Percentiles rank a stretch among this genome's conserved stretches.
Evolutionary conservation across 2,797 vertebrate genomes (phyloP).

Genomic region (Gymnothorax javanicus): DNA sequence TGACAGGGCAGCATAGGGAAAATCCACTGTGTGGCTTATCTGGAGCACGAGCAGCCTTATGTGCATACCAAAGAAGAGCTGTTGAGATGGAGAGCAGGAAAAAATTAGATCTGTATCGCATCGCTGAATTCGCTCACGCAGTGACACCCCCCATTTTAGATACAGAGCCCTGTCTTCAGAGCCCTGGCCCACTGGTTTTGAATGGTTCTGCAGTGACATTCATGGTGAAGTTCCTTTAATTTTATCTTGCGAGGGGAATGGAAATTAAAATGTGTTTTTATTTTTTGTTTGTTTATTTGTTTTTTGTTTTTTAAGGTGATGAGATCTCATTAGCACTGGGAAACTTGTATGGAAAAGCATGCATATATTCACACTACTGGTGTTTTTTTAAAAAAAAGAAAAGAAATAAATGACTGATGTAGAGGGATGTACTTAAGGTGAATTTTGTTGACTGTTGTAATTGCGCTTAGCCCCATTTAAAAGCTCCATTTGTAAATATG

Average conservation of each 20-base stretch:
- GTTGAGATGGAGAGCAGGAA: constrained; percentile 58
- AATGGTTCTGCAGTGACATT: not conserved
- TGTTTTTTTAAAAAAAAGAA: constrained; percentile 43
- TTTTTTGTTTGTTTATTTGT: not conserved
- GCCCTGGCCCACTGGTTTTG: not conserved
- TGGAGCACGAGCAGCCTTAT: constrained; percentile 66
- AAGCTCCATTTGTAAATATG: constrained; percentile 78
- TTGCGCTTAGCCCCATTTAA: constrained; percentile 72
- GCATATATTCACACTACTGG: constrained; percentile 75
- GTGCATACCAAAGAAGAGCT: constrained; percentile 78
- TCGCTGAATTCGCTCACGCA: constrained; percentile 53
- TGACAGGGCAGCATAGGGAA: not conserved
- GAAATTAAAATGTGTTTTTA: not conserved
- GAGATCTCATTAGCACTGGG: constrained; percentile 43
- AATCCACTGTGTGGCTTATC: constrained; percentile 15
- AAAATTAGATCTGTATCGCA: constrained; percentile 57
- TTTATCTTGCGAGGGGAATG: not conserved
- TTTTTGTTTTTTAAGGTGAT: not conserved
- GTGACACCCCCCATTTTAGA: constrained; percentile 37
- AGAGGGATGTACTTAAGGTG: constrained; percentile 71
- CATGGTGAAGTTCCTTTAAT: constrained; percentile 1
- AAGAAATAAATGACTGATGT: constrained; percentile 52
- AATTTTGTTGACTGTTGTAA: constrained; percentile 74
- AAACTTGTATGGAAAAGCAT: constrained; percentile 75
- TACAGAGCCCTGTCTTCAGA: not conserved